A percentile compares a stretch with the other conserved stretches of the same genome.
Evolutionary conservation across 2,888 invertebrate species (phyloP).

Genomic region (Erpobdella octoculata): DNA sequence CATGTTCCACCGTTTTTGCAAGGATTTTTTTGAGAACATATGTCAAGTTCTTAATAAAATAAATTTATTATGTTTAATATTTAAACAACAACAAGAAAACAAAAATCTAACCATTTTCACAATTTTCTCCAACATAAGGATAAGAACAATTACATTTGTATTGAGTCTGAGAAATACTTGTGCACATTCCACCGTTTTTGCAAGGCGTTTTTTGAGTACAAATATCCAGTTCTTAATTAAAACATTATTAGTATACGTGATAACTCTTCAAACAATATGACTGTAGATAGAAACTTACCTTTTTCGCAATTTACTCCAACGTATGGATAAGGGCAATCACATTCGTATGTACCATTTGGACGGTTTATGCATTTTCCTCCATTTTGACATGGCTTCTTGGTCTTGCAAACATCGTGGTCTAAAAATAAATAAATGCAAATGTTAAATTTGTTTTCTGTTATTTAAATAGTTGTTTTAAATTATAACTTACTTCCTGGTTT

Average conservation of each 20-base stretch:
- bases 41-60: too few relatives aligned
- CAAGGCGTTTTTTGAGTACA: neutral
- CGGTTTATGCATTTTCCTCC: neutral
- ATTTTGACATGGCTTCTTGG: neutral
- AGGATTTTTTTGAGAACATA: too few relatives aligned
- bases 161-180: neutral
- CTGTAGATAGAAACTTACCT: too few relatives aligned
- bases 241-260: too few relatives aligned
- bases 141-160: neutral
- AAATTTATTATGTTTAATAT: too few relatives aligned
- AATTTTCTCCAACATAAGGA: neutral
- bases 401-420: neutral
- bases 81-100: too few relatives aligned
- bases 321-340: neutral
- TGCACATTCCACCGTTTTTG: neutral
- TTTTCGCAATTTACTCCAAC: neutral
- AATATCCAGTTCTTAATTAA: neutral
- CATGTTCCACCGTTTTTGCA: too few relatives aligned
- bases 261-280: too few relatives aligned
- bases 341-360: neutral
- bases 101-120: too few relatives aligned
- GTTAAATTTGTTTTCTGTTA: too few relatives aligned
- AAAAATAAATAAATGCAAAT: neutral
- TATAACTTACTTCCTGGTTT: conserved; percentile 2
- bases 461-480: too few relatives aligned